A percentile compares a stretch with the other conserved stretches of the same genome.
phyloP scores from a whole-genome alignment of 2,797 vertebrate species.

The Clarias laeviceps region DNA sequence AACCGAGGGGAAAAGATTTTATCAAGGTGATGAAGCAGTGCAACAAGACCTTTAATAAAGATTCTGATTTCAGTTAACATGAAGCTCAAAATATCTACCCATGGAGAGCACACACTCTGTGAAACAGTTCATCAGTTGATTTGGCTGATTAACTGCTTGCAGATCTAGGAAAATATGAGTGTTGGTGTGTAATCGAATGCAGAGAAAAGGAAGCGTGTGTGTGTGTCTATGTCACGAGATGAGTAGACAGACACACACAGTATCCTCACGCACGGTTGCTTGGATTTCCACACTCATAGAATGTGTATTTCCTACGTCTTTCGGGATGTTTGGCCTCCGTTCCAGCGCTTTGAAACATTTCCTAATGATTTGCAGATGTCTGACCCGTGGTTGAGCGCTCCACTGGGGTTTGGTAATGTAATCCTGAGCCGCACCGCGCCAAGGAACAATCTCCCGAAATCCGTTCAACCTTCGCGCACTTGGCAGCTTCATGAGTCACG shows the following conservation, averaged over 20 bases:
- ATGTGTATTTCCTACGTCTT: conserved; percentile 15
- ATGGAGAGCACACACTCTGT: not conserved
- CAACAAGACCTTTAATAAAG: conserved; percentile 58
- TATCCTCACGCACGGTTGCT: not conserved
- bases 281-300: not conserved
- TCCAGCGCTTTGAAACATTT: conserved; percentile 58
- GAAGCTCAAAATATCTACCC: conserved; percentile 13
- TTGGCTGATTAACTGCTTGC: not conserved
- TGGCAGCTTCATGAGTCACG: conserved; percentile 5
- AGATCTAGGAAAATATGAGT: not conserved
- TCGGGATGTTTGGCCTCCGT: not conserved
- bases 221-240: not conserved
- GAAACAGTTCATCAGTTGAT: not conserved
- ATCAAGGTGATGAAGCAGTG: conserved; percentile 41
- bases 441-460: conserved; percentile 20
- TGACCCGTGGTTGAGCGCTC: conserved; percentile 63
- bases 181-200: not conserved
- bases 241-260: not conserved
- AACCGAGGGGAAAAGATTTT: conserved; percentile 33
- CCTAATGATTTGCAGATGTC: conserved; percentile 74
- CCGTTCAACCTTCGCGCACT: conserved; percentile 18
- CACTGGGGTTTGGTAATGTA: conserved; percentile 68
- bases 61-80: conserved; percentile 67
- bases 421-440: conserved; percentile 49
- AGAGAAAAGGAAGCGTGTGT: conserved; percentile 1